These are phyloP conservation scores for Drosophila ustulata DNA, from an alignment of 2,888 invertebrate genomes.

Conservation along the genomic window DNA sequence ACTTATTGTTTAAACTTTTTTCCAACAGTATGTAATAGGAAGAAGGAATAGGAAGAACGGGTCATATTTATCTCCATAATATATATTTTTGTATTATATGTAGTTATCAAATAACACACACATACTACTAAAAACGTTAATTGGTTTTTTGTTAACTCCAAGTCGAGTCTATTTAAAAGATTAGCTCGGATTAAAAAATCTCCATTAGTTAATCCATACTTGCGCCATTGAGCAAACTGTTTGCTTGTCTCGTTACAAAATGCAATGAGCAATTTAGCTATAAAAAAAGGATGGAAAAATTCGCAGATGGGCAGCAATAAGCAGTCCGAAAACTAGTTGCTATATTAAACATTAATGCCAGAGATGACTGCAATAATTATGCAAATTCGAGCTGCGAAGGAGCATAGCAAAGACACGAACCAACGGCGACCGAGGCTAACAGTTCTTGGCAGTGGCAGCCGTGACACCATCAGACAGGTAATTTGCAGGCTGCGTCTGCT, in stretches of 20 bases:
- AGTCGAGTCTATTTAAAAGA: neutral
- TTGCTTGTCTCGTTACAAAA: constrained; percentile 63
- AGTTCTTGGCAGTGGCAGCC: constrained; percentile 29
- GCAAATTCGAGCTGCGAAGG: constrained; percentile 56
- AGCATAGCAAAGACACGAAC: constrained; percentile 67
- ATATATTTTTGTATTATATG: too few species aligned
- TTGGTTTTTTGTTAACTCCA: too few species aligned
- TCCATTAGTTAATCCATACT: neutral
- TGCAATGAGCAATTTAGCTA: constrained; percentile 62
- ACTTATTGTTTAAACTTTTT: too few species aligned
- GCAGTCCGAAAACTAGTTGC: constrained; percentile 53
- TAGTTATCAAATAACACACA: too few species aligned
- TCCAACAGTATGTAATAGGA: too few species aligned
- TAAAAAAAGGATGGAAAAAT: neutral
- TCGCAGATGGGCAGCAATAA: constrained; percentile 26
- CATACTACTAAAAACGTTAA: too few species aligned
- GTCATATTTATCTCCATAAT: too few species aligned
- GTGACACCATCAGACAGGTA: constrained; percentile 61
- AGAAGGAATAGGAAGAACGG: too few species aligned
- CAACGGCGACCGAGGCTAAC: constrained; percentile 18
- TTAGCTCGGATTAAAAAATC: neutral
- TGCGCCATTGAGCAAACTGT: constrained; percentile 25
- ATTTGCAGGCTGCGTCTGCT: constrained; percentile 73
- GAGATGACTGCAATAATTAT: constrained; percentile 72
- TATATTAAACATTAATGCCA: constrained; percentile 55